Conservation (phyloP, 2,888 invertebrate species). For the Thera britannica region DNA sequence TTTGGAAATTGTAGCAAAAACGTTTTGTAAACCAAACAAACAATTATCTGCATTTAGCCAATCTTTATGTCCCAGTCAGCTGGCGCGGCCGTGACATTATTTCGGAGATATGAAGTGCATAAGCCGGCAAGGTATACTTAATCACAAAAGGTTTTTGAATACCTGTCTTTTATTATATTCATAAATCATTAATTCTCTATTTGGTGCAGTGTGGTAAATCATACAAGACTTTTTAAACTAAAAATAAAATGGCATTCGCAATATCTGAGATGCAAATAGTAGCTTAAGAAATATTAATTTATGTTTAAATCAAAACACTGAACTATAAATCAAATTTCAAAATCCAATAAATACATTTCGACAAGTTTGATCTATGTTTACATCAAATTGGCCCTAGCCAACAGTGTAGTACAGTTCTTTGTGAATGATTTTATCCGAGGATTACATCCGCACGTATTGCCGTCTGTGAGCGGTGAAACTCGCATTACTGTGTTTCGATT, state of each 20-base stretch:
- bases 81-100: constrained; percentile 25
- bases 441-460: too few relatives aligned
- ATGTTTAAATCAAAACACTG: too few relatives aligned
- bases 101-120: constrained; percentile 22
- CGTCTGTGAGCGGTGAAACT: too few relatives aligned
- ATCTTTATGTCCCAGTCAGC: constrained; percentile 15
- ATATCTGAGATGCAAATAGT: neutral
- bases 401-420: too few relatives aligned
- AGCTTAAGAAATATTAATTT: neutral
- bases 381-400: too few relatives aligned
- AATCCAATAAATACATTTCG: too few relatives aligned
- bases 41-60: neutral
- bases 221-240: neutral
- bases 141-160: constrained; percentile 2
- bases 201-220: neutral
- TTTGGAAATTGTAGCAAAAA: neutral
- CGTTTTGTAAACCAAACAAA: constrained; percentile 10
- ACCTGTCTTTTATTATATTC: neutral
- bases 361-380: too few relatives aligned
- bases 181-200: neutral
- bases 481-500: too few relatives aligned
- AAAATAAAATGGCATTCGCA: neutral
- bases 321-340: too few relatives aligned
- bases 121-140: constrained; percentile 10
- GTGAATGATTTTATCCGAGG: too few relatives aligned